Base-by-base conservation (phyloP, 1,140 invertebrate species). In the Macrobrachium rosenbergii region DNA sequence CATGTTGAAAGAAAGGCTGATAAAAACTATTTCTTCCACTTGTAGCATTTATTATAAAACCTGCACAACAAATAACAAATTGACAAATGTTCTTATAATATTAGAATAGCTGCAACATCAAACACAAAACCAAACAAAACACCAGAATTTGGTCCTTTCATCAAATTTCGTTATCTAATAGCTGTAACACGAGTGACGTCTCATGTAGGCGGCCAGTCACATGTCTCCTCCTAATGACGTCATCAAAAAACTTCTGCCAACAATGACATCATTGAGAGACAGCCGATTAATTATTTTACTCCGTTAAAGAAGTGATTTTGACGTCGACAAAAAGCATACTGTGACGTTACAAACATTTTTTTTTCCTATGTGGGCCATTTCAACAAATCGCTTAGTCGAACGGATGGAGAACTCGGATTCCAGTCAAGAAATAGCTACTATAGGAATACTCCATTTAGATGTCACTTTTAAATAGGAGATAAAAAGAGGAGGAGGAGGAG, bases 121-220 rank as follows among this genome's bases (percentile, higher is more conserved):
- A 88, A 88, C 86, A 88, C 86, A 88, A 88, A 88, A 82, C 86
- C 86, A 88, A 88, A 82, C 79, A 83, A 83, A 88, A 88, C 85
- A 87, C 85, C 77, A 72, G 21, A 87, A 87, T 87, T 87, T 87
- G 85, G 85, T 87, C 85, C 85, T 87, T 87, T 82, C 82, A 75
- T 82, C n/a, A 21, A 21, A 10, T 69, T 85, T 59, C 45, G 8
- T n/a, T 72, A 78, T 82, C 75, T 88, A 88, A 78, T 88, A 60
- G 78, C 63, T 67, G 19, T 81, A 81, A 82, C 59, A 87, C 77
- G 78, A 28, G 67, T 72, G 64, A 82, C 80, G 80, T 82, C 80
- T 69, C 19, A n/a, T 28, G 45, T 37, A 80, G 37, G 78, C 78
- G 78, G 63, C 78, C 60, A 80, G 62, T 80, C 59, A 19, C 59